phyloP scores from a whole-genome alignment of 1,140 invertebrate species.

The Caerostris darwini region DNA sequence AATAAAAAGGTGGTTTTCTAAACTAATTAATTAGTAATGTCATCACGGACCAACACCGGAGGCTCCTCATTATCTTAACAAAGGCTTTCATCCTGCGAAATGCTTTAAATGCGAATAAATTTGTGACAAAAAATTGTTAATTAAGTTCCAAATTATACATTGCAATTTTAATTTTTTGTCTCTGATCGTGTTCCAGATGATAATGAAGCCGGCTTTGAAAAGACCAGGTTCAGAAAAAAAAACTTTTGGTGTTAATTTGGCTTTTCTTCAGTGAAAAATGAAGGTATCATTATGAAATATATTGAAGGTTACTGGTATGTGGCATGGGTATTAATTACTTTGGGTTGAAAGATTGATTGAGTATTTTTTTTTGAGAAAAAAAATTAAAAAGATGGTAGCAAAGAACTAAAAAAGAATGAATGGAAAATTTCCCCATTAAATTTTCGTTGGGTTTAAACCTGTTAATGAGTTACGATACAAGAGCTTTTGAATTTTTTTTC shows the following conservation, averaged over 20 bases:
- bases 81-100: neutral
- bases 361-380: neutral
- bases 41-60: neutral
- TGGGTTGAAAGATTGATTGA: neutral
- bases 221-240: neutral
- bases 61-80: neutral
- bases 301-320: neutral
- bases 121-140: neutral
- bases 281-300: neutral
- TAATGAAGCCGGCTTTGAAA: neutral
- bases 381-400: too few relatives aligned
- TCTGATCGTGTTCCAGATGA: neutral
- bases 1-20: neutral
- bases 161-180: neutral
- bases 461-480: too few relatives aligned
- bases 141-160: slow-evolving; percentile 2
- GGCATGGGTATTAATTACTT: neutral
- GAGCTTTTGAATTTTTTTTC: too few relatives aligned
- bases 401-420: too few relatives aligned
- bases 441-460: too few relatives aligned
- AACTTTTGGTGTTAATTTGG: neutral
- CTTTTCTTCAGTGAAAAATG: neutral
- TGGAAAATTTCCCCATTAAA: too few relatives aligned
- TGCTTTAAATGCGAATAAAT: neutral
- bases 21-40: slow-evolving; percentile 18